phyloP scores from a whole-genome alignment of 92 coral and sea anemone species.

The Zoanthus gigantus region DNA sequence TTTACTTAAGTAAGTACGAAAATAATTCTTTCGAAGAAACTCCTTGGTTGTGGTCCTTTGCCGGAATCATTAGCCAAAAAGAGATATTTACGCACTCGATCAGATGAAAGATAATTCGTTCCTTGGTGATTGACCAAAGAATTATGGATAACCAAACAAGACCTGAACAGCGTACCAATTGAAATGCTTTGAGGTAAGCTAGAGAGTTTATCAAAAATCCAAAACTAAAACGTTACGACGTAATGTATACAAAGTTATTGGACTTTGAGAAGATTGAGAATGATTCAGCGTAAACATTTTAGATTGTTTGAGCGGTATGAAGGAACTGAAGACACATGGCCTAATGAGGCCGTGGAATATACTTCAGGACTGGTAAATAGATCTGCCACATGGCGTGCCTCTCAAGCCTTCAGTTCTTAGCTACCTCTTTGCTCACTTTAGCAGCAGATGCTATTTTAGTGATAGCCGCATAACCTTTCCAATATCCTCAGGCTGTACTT shows the following conservation, averaged over 20 bases:
- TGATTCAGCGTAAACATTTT: neutral
- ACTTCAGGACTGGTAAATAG: no score
- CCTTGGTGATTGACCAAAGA: constrained; percentile 4
- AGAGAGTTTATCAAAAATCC: neutral
- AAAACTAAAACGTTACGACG: neutral
- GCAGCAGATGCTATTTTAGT: no score
- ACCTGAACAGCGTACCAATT: neutral
- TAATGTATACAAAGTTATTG: neutral
- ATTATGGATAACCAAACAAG: neutral
- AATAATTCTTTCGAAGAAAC: neutral
- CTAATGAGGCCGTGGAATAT: no score
- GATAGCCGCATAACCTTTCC: no score
- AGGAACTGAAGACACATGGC: no score
- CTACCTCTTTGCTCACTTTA: no score
- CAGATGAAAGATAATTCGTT: neutral
- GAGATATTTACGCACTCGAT: constrained; percentile 7
- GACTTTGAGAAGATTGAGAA: constrained; percentile 15
- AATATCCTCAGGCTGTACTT: no score
- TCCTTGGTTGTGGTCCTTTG: neutral
- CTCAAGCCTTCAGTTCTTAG: no score
- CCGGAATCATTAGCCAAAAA: constrained; percentile 2
- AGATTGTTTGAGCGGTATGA: neutral
- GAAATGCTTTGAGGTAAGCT: neutral
- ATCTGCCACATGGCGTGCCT: no score
- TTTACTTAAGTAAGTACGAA: neutral